These are phyloP conservation scores for Cephonodes hylas DNA, from an alignment of 2,888 invertebrate species.

Conservation along the genomic window DNA sequence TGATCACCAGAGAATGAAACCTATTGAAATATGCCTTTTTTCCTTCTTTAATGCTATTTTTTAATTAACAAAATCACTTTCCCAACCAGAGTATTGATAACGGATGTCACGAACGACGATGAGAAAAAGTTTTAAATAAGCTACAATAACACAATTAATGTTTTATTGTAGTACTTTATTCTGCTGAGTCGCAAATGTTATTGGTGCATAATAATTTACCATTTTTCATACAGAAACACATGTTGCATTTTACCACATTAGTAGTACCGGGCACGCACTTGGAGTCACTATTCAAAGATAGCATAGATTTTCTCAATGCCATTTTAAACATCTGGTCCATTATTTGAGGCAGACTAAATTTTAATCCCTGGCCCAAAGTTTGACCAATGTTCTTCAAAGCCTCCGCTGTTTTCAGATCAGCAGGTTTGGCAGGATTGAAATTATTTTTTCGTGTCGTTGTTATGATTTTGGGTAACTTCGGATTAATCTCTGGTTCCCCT, in stretches of 20 bases:
- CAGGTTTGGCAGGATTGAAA: not conserved
- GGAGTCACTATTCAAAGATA: slow-evolving; percentile 34
- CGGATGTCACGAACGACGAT: no score
- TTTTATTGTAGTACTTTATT: slow-evolving; percentile 19
- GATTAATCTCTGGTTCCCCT: not conserved
- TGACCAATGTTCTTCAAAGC: not conserved
- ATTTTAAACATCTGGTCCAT: slow-evolving; percentile 42
- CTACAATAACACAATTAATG: not conserved
- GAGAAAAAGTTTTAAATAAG: no score
- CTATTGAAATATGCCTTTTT: no score
- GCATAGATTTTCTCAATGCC: slow-evolving; percentile 48
- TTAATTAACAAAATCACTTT: no score
- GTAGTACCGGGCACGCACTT: slow-evolving; percentile 46
- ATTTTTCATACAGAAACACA: slow-evolving; percentile 58
- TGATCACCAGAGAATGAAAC: no score
- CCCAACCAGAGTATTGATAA: no score
- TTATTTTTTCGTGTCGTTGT: not conserved
- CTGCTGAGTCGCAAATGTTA: slow-evolving; percentile 45
- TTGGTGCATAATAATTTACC: slow-evolving; percentile 55
- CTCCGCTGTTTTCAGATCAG: not conserved
- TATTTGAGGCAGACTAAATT: slow-evolving; percentile 38
- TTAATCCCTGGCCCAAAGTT: slow-evolving; percentile 25
- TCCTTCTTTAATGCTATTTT: no score
- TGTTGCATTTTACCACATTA: slow-evolving; percentile 43
- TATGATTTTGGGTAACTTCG: not conserved